Conservation (phyloP, 1,140 invertebrate genomes). For the Elymnias hypermnestra region DNA sequence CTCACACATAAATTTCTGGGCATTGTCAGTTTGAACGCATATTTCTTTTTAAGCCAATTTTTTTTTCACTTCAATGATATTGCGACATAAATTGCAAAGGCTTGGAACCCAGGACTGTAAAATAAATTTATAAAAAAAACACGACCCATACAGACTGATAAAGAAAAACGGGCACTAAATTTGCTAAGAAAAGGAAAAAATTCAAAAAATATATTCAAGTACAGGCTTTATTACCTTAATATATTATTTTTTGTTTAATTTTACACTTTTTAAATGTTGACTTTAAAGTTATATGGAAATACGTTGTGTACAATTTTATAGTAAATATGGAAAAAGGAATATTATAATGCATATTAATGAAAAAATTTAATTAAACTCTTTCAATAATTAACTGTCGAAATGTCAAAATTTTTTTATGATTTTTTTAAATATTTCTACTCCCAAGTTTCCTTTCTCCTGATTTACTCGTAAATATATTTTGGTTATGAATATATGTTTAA, state of each 20-base stretch:
- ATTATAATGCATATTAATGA: no score
- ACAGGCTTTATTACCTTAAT: background rate
- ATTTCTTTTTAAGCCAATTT: no score
- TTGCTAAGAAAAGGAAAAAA: background rate
- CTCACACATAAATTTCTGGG: no score
- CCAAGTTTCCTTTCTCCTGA: background rate
- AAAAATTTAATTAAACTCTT: no score
- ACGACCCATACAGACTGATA: slow-evolving; percentile 2
- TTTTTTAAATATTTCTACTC: background rate
- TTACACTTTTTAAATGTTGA: background rate
- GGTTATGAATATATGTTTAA: slow-evolving; percentile 1
- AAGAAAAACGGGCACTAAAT: background rate
- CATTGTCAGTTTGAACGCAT: no score
- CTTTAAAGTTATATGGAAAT: background rate
- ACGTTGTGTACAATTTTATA: background rate
- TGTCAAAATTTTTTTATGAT: no score
- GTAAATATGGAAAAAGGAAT: background rate
- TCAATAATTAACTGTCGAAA: no score
- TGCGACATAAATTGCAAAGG: no score
- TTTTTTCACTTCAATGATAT: no score
- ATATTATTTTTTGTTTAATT: background rate
- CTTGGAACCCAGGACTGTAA: no score
- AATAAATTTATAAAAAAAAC: no score
- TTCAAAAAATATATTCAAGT: background rate
- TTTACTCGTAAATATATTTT: background rate